Percentiles rank a stretch among this genome's conserved stretches.
These are phyloP conservation scores for Kuschelorhynchus macadamiae DNA, from an alignment of 2,888 invertebrate genomes.

Conservation along the genomic window DNA sequence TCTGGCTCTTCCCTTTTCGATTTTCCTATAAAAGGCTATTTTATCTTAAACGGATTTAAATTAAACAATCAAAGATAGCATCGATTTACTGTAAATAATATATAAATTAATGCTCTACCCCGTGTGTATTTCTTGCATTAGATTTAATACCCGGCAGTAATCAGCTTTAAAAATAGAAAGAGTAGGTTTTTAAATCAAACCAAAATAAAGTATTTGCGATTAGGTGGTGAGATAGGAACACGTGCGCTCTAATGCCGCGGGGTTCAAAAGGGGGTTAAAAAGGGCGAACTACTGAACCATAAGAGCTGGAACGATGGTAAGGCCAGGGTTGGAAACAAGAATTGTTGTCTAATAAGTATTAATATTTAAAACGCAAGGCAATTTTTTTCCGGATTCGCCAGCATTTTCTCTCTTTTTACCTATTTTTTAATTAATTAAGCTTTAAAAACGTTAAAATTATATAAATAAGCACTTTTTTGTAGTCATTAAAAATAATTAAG, in stretches of 20 bases:
- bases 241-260: conserved; percentile 47
- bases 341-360: too few species aligned
- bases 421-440: too few species aligned
- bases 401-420: too few species aligned
- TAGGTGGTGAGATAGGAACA: conserved; percentile 54
- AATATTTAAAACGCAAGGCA: too few species aligned
- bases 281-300: conserved; percentile 35
- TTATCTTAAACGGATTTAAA: conserved; percentile 11
- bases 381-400: too few species aligned
- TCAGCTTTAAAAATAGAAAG: conserved; percentile 41
- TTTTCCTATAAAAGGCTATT: too few species aligned
- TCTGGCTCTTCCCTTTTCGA: too few species aligned
- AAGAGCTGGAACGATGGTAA: not conserved
- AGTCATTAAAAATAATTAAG: too few species aligned
- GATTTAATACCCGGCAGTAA: conserved; percentile 42
- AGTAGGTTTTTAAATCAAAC: conserved; percentile 51
- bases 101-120: not conserved
- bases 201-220: conserved; percentile 54
- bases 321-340: not conserved
- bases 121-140: conserved; percentile 21
- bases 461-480: too few species aligned
- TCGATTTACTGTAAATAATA: conserved; percentile 13
- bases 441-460: too few species aligned
- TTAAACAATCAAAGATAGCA: conserved; percentile 15
- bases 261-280: conserved; percentile 36